Evolutionary conservation across 1,140 invertebrate genomes (phyloP), one percentile per base, ranked within the genome.

Genomic region (Reticulitermes speratus): DNA sequence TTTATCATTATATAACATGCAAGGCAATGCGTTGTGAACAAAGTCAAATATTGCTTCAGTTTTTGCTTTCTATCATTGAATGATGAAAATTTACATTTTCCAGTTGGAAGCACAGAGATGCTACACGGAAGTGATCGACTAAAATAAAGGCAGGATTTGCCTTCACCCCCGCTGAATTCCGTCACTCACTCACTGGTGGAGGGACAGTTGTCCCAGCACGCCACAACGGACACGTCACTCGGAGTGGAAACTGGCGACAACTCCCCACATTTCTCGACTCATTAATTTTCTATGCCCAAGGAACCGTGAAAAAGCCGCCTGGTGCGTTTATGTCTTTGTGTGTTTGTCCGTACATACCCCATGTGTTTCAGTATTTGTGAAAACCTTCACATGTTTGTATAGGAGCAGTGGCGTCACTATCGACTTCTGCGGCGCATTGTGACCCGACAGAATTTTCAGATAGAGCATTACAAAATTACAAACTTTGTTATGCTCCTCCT

Each of bases 241-340:
- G 8, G 65, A 75, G 65, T 75, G 65, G 65, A 75, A 75, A 75
- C 65, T 75, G 65, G 65, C 25, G 25, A 75, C 65, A 75, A 75
- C 25, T 75, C 65, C 25, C 65, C 65, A 75, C 65, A 75, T 75
- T 75, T 75, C 65, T 75, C 65, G 65, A 25, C 65, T 75, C 65
- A 75, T 75, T 75, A 75, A 75, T 75, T 75, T 75, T 75, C 65
- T 75, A 75, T 30, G 65, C n/a, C 25, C 65, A 75, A 25, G 65
- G 65, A 75, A 75, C 65, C 65, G n/a, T 75, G n/a, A 25, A 75
- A 75, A 75, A 75, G 25, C 65, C 65, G 25, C 65, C 25, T 75
- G 65, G 65, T 30, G n/a, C 65, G 25, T 75, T 30, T 75, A 25
- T 75, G n/a, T 30, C 65, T 75, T 75, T 75, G 65, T 30, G 65